Evolutionary conservation across 2,797 vertebrate genomes (phyloP), one percentile per base, ranked within the genome.

Genomic region (Erpetoichthys calabaricus): DNA sequence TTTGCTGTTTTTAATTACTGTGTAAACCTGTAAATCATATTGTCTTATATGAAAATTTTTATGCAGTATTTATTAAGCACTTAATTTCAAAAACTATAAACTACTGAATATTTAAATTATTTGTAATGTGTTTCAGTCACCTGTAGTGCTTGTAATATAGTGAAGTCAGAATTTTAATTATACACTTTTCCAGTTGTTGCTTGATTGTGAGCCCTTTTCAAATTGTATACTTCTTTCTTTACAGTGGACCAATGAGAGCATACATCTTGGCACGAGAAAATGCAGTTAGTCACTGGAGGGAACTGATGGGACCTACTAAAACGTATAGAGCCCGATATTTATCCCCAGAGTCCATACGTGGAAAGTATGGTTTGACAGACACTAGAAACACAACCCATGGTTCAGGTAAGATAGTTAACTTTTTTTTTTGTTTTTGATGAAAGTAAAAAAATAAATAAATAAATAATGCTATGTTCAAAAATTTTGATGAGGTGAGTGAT

Each of bases 351-450:
- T 84, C 86, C 46, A 86, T 99, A 62, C 86, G 94, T 9, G 94
- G 82, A 45, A 73, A 82, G 54, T 91, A 89, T 0, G 94, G 96
- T 57, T 88, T 99, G 68, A 97, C 93, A 0, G 94, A 98, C 74
- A 99, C 94, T 52, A 84, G 94, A 59, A 98, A 98, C 64, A 91
- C 91, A 3, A 91, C 90, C 8, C 94, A 98, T 0, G 95, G 94
- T 62, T 97, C 95, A 73, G 95, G 95, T 96, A 65, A 63, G 65
- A 43, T 3, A 46, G 62, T 44, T 63, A 2, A 55, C 8, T 44
- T 56, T 7, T 49, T 8, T 41, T 62, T 45, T 62, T 3, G 57
- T 7, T 44, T 56, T 7, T 50, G 7, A 42, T 1, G 1, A 49
- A 49, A n/a, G n/a, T 49, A 49, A 49, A n/a, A 7, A 49, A n/a